These are phyloP conservation scores for Spinus olivaceus DNA, from an alignment of 2,797 vertebrate species.

Conservation along the genomic window DNA sequence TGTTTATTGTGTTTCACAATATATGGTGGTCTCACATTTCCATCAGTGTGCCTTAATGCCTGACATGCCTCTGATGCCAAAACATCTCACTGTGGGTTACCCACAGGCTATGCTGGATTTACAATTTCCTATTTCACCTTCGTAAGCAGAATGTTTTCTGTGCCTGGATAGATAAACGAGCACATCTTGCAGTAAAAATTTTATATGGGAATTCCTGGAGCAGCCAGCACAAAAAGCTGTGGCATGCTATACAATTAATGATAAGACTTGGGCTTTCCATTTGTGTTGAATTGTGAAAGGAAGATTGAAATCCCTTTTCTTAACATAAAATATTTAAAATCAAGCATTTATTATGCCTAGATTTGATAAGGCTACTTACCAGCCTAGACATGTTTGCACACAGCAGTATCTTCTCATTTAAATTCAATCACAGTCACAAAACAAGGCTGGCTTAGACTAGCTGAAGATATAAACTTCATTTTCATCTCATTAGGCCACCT, in stretches of 20 bases:
- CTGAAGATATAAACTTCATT: slow-evolving; percentile 79
- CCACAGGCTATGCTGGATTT: neutral
- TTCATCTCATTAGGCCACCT: slow-evolving; percentile 81
- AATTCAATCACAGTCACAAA: slow-evolving; percentile 78
- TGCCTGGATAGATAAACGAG: neutral
- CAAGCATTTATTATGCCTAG: slow-evolving; percentile 52
- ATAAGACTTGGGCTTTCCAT: neutral
- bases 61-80: neutral
- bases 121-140: neutral
- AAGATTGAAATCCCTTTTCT: slow-evolving; percentile 1
- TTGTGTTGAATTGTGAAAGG: neutral
- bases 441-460: slow-evolving; percentile 72
- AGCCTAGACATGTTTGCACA: slow-evolving; percentile 78
- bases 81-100: neutral
- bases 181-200: slow-evolving; percentile 7
- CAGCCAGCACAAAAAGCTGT: neutral
- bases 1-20: neutral
- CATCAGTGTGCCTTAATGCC: neutral
- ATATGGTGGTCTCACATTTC: neutral
- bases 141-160: neutral
- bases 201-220: neutral
- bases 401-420: slow-evolving; percentile 79
- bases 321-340: slow-evolving; percentile 61
- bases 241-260: neutral
- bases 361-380: slow-evolving; percentile 70